These are phyloP conservation scores for Capromys pilorides DNA, from an alignment of 2,797 vertebrate genomes.

Conservation along the genomic window DNA sequence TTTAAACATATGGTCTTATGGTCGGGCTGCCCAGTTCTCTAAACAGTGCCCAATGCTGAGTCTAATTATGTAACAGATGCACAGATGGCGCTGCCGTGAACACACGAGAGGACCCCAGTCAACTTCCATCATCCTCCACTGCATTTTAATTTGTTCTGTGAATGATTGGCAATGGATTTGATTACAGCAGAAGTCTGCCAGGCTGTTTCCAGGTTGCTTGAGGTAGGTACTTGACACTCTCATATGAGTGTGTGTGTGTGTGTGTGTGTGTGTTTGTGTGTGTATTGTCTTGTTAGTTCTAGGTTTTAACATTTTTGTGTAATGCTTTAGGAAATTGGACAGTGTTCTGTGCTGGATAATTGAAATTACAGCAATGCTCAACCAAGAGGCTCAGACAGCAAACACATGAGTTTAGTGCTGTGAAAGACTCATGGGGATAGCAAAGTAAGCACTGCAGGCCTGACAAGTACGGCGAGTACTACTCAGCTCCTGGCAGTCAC, in stretches of 20 bases:
- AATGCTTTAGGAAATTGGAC: slow-evolving; percentile 39
- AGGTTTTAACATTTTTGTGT: slow-evolving; percentile 63
- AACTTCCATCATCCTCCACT: slow-evolving; percentile 66
- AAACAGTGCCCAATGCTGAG: slow-evolving; percentile 67
- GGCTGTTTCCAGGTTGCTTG: slow-evolving; percentile 72
- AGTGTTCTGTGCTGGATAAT: neutral
- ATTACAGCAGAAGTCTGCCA: slow-evolving; percentile 78
- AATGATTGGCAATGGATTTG: slow-evolving; percentile 82
- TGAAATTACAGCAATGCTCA: neutral
- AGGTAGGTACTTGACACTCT: slow-evolving; percentile 67
- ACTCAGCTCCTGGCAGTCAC: neutral
- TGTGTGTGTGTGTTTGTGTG: too few species aligned
- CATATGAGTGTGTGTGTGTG: slow-evolving; percentile 41
- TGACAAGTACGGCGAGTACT: neutral
- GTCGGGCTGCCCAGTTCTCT: slow-evolving; percentile 69
- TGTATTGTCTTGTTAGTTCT: slow-evolving; percentile 55
- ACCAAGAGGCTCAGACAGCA: neutral
- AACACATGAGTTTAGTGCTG: neutral
- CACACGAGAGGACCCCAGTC: slow-evolving; percentile 70
- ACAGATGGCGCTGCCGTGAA: slow-evolving; percentile 77
- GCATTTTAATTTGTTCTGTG: slow-evolving; percentile 82
- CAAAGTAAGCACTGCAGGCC: neutral
- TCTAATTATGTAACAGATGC: slow-evolving; percentile 78
- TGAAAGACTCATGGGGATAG: neutral
- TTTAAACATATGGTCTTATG: slow-evolving; percentile 16